Evolutionary conservation across 2,113 vertebrate genomes (phyloP).

Genomic region (Onychostoma macrolepis): DNA sequence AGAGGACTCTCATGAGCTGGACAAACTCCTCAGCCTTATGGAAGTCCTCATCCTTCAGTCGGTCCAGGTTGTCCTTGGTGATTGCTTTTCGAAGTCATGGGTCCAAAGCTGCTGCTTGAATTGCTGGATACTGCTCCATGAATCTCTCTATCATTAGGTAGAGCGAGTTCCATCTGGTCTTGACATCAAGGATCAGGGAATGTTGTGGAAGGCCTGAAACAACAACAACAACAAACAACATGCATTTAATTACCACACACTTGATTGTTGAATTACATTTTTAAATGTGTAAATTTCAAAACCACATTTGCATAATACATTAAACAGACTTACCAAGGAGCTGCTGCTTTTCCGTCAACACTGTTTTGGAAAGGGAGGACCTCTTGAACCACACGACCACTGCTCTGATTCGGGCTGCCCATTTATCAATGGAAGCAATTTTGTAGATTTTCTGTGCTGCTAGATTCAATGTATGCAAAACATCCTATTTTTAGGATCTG

Average conservation of each 20-base stretch:
- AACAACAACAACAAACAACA: neutral
- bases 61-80: neutral
- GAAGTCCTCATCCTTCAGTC: neutral
- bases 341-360: too few species aligned
- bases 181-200: neutral
- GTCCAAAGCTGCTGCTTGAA: constrained; percentile 16
- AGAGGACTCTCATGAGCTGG: neutral
- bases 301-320: too few species aligned
- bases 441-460: too few species aligned
- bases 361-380: too few species aligned
- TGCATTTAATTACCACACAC: neutral
- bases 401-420: too few species aligned
- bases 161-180: neutral
- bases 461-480: too few species aligned
- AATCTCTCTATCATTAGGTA: constrained; percentile 1
- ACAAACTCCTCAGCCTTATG: neutral
- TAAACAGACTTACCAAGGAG: too few species aligned
- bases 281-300: too few species aligned
- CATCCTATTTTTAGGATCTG: too few species aligned
- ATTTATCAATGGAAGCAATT: too few species aligned
- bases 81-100: neutral
- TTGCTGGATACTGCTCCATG: neutral
- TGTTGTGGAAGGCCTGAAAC: neutral
- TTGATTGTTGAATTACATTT: neutral
- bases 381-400: too few species aligned